Evolutionary conservation across 1,140 invertebrate species (phyloP), one percentile per base, ranked within the genome.

Genomic region (Listronotus oregonensis): DNA sequence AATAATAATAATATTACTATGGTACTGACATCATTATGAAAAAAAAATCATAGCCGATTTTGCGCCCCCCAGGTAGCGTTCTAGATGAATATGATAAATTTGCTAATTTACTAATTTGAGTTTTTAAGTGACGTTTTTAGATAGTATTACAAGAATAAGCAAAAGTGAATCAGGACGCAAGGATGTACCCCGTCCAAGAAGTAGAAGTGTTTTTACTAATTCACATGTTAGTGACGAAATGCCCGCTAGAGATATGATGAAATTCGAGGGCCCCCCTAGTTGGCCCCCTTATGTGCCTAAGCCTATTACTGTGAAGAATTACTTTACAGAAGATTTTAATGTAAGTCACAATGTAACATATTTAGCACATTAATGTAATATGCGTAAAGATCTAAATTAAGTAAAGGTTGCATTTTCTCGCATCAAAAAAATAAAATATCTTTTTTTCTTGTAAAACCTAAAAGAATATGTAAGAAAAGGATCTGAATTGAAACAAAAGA

Each of bases 161-260:
- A 75, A 78, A 52, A 68, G 66, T 51, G 68, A 69, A 49, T 52
- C 42, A 31, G 70, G 68, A 55, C 58, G 68, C 52, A 74, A 75
- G 56, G 67, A 71, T 40, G 69, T 66, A 39, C 70, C 75, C 18
- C 69, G 75, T 37, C 75, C 73, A 10, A 69, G 76, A 21, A 77
- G 75, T 68, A 64, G 77, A 51, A 78, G 76, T 67, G 72, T 78
- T 49, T 77, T 77, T 63, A 77, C 77, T 3, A 77, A 68, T 65
- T 72, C 71, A 27, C 63, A 69, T 61, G 64, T 69, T 44, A 73
- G 72, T 65, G 77, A 77, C 43, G 74, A 75, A 8, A 55, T 71
- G 10, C 69, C 64, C 14, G 67, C 70, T 32, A 67, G 72, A 32
- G 75, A 75, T 49, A 59, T 75, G n/a, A 70, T 71, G 40, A 75